These are phyloP conservation scores for Embiotoca jacksoni DNA, from an alignment of 2,113 vertebrate species.

Conservation along the genomic window DNA sequence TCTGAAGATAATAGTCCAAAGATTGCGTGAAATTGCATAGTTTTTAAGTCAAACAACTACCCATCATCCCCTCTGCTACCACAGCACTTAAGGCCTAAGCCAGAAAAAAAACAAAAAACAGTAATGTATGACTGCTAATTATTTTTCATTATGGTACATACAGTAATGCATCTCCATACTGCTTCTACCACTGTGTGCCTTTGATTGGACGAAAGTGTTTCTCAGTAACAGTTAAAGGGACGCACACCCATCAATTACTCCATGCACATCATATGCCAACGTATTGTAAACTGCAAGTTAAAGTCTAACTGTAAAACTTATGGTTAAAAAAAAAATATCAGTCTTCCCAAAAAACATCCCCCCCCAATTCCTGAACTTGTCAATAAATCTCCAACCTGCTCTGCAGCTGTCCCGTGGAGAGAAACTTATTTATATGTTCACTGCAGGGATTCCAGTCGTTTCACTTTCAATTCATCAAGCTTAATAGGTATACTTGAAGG, in stretches of 20 bases:
- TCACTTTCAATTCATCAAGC: slow-evolving; percentile 67
- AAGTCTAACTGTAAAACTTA: slow-evolving; percentile 18
- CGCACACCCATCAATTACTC: not conserved
- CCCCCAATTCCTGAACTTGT: slow-evolving; percentile 37
- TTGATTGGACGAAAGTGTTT: no score
- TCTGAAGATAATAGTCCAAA: no score
- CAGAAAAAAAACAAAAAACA: no score
- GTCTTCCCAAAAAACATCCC: slow-evolving; percentile 4
- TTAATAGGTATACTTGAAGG: slow-evolving; percentile 56
- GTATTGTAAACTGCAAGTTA: not conserved
- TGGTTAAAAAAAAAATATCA: slow-evolving; percentile 2
- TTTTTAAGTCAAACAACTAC: no score
- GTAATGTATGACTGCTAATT: no score
- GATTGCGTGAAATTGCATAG: no score
- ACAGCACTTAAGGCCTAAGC: no score
- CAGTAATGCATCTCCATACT: no score
- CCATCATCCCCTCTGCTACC: no score
- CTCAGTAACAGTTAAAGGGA: no score
- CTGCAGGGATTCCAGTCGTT: slow-evolving; percentile 61
- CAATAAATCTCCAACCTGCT: slow-evolving; percentile 56
- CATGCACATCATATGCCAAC: not conserved
- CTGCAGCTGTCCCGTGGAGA: slow-evolving; percentile 36
- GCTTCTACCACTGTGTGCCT: no score
- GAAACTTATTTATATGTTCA: slow-evolving; percentile 55
- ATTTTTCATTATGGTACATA: no score